Percentiles rank a stretch among this genome's conserved stretches.
Conservation (phyloP, 1,140 invertebrate genomes). For the Cataglyphis hispanica region DNA sequence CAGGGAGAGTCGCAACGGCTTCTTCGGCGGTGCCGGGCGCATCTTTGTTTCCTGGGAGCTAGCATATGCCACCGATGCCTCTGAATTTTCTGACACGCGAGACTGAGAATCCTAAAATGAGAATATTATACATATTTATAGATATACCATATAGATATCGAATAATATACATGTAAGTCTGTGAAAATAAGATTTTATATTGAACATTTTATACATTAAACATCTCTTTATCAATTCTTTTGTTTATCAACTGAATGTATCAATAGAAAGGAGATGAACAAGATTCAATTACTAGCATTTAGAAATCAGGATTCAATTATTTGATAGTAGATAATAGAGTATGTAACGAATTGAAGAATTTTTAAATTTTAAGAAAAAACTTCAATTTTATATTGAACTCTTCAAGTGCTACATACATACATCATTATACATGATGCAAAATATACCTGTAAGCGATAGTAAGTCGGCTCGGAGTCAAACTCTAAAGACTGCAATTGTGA, state of each 20-base stretch:
- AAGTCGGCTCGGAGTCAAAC: conserved; percentile 85
- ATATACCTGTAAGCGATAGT: conserved; percentile 82
- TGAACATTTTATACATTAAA: neutral
- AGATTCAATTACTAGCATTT: too few relatives aligned
- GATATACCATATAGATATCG: neutral
- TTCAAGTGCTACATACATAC: neutral
- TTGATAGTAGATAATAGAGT: too few relatives aligned
- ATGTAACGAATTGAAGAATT: neutral
- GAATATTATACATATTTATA: conserved; percentile 1
- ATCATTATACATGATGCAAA: neutral
- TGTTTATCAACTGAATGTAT: neutral
- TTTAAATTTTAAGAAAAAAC: neutral
- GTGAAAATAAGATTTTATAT: too few relatives aligned
- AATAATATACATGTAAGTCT: too few relatives aligned
- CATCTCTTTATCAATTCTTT: neutral
- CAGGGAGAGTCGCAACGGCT: conserved; percentile 92
- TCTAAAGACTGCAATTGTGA: conserved; percentile 79
- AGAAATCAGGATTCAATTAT: neutral
- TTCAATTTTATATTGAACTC: neutral
- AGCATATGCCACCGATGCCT: conserved; percentile 68
- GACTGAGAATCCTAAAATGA: conserved; percentile 79
- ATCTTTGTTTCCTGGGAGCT: conserved; percentile 82
- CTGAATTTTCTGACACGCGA: conserved; percentile 78
- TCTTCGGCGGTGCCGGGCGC: conserved; percentile 93
- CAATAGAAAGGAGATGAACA: too few relatives aligned